Percentiles rank a stretch among this genome's conserved stretches.
Evolutionary conservation across 2,113 vertebrate species (phyloP).

Genomic region (Muscicapa adusta): DNA sequence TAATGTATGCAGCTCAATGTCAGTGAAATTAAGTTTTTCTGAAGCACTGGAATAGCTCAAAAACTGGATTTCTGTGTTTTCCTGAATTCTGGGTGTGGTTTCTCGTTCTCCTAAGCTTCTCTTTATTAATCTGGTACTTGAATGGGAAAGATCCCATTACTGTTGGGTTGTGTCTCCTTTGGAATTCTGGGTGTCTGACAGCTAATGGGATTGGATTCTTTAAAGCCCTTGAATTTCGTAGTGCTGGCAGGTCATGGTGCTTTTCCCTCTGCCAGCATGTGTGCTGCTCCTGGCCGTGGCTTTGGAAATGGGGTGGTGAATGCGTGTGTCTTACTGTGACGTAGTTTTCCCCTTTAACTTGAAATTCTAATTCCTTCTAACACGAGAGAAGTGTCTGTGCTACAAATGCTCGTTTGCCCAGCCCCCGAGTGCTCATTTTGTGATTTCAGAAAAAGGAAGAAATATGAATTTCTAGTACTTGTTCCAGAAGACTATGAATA

Average conservation of each 20-base stretch:
- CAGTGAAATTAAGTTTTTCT: background rate
- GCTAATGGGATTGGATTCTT: slow-evolving; percentile 12
- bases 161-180: slow-evolving; percentile 24
- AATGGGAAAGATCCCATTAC: slow-evolving; percentile 10
- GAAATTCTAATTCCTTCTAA: slow-evolving; percentile 54
- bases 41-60: background rate
- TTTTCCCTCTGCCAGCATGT: slow-evolving; percentile 24
- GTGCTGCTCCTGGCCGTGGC: slow-evolving; percentile 22
- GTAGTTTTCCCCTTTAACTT: slow-evolving; percentile 39
- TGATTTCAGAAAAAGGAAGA: background rate
- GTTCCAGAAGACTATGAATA: background rate
- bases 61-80: slow-evolving; percentile 48
- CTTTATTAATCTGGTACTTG: slow-evolving; percentile 26
- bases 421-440: background rate
- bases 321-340: background rate
- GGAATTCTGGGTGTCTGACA: slow-evolving; percentile 33
- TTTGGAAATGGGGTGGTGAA: slow-evolving; percentile 22
- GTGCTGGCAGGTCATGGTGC: slow-evolving; percentile 35
- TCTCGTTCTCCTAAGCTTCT: background rate
- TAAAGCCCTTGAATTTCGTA: background rate
- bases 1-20: background rate
- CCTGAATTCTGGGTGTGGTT: slow-evolving; percentile 19
- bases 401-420: slow-evolving; percentile 49
- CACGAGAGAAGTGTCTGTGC: slow-evolving; percentile 5
- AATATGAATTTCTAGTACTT: background rate